Percentiles rank a stretch among this genome's conserved stretches.
phyloP scores from a whole-genome alignment of 2,113 vertebrate genomes.

The Mesocricetus auratus region DNA sequence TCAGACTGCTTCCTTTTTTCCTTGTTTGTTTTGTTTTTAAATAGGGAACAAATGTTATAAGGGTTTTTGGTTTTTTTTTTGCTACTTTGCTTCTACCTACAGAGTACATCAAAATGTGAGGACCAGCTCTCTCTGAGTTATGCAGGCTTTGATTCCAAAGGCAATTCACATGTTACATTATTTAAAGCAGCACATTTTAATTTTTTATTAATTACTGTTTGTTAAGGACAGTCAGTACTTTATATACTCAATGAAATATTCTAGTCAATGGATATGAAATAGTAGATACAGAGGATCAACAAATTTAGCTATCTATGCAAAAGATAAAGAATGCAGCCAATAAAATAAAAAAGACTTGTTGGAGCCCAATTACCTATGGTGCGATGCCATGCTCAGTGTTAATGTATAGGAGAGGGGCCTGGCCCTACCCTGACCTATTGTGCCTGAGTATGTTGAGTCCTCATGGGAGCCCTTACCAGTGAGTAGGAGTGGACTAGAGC shows the following conservation, averaged over 20 bases:
- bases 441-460: too few relatives aligned
- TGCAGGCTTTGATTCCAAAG: background rate
- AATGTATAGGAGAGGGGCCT: too few relatives aligned
- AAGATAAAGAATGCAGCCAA: background rate
- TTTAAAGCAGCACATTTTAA: background rate
- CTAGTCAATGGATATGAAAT: background rate
- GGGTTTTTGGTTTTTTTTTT: too few relatives aligned
- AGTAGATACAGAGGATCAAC: background rate
- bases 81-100: background rate
- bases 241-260: background rate
- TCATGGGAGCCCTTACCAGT: too few relatives aligned
- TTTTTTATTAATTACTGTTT: background rate
- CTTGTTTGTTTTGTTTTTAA: background rate
- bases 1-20: background rate
- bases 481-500: too few relatives aligned
- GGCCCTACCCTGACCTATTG: too few relatives aligned
- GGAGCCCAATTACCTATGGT: too few relatives aligned
- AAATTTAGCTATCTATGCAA: background rate
- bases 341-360: background rate
- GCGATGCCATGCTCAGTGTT: too few relatives aligned
- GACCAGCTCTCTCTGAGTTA: background rate
- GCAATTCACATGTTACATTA: background rate
- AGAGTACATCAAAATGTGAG: background rate
- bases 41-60: background rate
- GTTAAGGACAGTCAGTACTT: background rate